phyloP scores from a whole-genome alignment of 2,888 invertebrate species.

The Oxytorus armatus region DNA sequence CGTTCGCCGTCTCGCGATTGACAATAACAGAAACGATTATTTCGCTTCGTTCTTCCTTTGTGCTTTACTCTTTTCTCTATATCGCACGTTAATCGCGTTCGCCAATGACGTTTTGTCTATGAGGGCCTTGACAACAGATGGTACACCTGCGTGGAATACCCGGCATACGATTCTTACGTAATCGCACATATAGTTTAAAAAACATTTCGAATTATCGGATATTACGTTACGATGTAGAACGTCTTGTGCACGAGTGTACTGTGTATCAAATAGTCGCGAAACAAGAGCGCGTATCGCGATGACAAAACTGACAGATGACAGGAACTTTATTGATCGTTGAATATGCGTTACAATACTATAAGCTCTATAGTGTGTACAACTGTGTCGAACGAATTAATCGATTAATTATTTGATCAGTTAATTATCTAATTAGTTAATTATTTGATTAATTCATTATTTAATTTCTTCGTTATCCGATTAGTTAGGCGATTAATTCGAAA shows the following conservation, averaged over 20 bases:
- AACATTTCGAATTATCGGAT: conserved; percentile 35
- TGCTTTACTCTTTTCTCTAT: conserved; percentile 47
- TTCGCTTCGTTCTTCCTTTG: conserved; percentile 16
- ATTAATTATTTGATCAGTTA: too few relatives aligned
- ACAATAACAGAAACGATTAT: conserved; percentile 55
- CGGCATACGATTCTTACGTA: conserved; percentile 50
- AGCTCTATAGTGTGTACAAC: too few relatives aligned
- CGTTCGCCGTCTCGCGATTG: conserved; percentile 33
- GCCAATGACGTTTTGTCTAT: conserved; percentile 21
- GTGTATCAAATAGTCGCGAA: neutral
- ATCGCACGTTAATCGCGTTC: conserved; percentile 40
- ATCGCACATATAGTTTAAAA: conserved; percentile 10
- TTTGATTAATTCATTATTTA: too few relatives aligned
- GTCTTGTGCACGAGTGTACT: conserved; percentile 1
- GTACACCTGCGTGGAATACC: conserved; percentile 54
- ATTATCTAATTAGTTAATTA: too few relatives aligned
- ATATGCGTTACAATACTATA: too few relatives aligned
- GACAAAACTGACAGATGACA: neutral
- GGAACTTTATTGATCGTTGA: too few relatives aligned
- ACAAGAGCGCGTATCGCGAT: neutral
- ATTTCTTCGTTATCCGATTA: too few relatives aligned
- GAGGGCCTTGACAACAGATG: conserved; percentile 64
- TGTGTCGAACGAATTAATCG: too few relatives aligned
- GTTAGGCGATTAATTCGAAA: too few relatives aligned
- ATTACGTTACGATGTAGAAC: conserved; percentile 17